Evolutionary conservation across 2,888 invertebrate genomes (phyloP), one percentile per base, ranked within the genome.

Genomic region (Lypha dubia): DNA sequence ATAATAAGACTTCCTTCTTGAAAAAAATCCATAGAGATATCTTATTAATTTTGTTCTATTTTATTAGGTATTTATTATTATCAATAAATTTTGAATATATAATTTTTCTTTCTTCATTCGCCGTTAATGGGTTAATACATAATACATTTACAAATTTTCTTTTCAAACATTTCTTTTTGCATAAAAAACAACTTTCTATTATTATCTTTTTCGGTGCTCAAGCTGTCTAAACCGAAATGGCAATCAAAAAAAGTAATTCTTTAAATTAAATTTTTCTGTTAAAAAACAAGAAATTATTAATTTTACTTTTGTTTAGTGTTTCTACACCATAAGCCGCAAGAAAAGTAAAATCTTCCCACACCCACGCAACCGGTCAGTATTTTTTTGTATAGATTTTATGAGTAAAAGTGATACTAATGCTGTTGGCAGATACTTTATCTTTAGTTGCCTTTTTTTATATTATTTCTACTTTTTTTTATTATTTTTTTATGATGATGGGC

Each of bases 341-440:
- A 44, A 46, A 63, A 63, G 15, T 49, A 32, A 60, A 67, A 77
- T 67, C 11, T 60, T 83, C 80, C 77, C 84, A 84, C 84, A 63
- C 80, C 76, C 56, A 77, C 75, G 38, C 63, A 41, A 9, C 17
- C 60, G 68, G 75, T 44, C 56, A 58, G 51, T 74, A 49, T 51
- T 58, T 20, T 5, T 24, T 22, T 46, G 8, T 35, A 3, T 5
- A 20, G 11, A 38, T 17, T 73, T 75, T 51, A 53, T 11, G 49
- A 77, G 71, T 75, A 79, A 75, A 75, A 75, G 75, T 76, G 62
- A 68, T 71, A 60, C 75, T 20, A 44, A 70, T 41, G 60, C 51
- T 41, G 44, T 35, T 15, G 35, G 35, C 15, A 49, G 17, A 15
- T 56, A 56, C 15, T 51, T 9, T 51, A 51, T 46, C 4, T 11